Percentiles rank a stretch among this genome's conserved stretches.
These are phyloP conservation scores for Gallinago solitaria DNA, from an alignment of 2,797 vertebrate genomes.

Conservation along the genomic window DNA sequence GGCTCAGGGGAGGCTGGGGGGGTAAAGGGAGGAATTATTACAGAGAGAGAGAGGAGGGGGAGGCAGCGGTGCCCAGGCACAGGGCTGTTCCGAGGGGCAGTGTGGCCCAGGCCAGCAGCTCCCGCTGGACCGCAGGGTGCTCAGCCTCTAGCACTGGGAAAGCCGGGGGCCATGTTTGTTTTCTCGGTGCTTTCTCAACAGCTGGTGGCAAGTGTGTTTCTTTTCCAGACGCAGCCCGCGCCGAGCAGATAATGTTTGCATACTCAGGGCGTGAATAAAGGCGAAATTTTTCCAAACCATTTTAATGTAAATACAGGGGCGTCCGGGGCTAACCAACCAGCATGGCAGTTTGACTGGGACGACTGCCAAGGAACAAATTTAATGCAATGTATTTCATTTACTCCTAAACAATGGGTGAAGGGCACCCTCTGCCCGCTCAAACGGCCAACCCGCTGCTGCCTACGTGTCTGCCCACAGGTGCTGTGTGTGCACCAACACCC, in stretches of 20 bases:
- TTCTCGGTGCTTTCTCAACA: not conserved
- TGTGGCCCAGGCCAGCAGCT: not conserved
- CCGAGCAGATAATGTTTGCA: not conserved
- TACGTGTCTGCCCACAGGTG: conserved; percentile 65
- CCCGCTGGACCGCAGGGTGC: not conserved
- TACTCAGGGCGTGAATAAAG: not conserved
- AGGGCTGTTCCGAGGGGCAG: not conserved
- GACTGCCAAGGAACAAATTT: conserved; percentile 30
- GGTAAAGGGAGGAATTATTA: not conserved
- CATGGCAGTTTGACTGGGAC: not conserved
- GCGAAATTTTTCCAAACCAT: not conserved
- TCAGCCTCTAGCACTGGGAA: not conserved
- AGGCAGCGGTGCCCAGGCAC: not conserved
- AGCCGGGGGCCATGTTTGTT: not conserved
- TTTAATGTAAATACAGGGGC: conserved; percentile 16
- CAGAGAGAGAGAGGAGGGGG: not conserved
- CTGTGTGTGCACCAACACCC: not conserved
- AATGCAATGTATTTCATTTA: not conserved
- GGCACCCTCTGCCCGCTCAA: not conserved
- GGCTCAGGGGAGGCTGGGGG: not conserved
- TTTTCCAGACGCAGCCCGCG: not conserved
- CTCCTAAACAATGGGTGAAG: conserved; percentile 1
- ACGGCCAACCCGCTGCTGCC: not conserved
- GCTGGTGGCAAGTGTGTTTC: not conserved
- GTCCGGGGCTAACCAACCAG: not conserved